A percentile compares a stretch with the other conserved stretches of the same genome.
Conservation (phyloP, 2,113 vertebrate species). For the Aplodontia rufa region DNA sequence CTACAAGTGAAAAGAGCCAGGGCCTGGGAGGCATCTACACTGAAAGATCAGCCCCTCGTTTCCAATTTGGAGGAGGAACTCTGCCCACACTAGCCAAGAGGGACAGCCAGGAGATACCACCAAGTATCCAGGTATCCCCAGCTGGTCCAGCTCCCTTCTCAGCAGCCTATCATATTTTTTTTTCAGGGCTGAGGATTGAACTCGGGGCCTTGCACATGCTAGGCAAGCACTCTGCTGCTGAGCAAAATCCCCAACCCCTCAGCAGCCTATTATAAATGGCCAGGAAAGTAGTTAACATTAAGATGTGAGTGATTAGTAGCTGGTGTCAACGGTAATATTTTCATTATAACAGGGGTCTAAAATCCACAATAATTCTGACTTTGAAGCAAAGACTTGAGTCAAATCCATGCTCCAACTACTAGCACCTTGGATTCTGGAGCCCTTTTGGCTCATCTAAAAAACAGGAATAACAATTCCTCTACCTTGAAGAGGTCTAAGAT, state of each 20-base stretch:
- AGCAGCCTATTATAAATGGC: not conserved
- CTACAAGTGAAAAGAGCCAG: not conserved
- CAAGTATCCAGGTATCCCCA: not conserved
- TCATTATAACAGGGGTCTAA: not conserved
- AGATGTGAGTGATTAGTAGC: not conserved
- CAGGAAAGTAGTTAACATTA: not conserved
- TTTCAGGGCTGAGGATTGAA: too few species aligned
- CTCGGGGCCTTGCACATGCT: too few species aligned
- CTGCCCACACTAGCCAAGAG: not conserved
- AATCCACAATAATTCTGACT: not conserved
- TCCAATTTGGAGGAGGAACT: not conserved
- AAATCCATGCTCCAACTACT: not conserved
- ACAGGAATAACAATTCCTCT: not conserved
- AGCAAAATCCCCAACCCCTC: too few species aligned
- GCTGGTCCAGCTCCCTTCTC: not conserved
- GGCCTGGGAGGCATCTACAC: not conserved
- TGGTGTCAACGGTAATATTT: conserved; percentile 17
- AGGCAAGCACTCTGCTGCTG: too few species aligned
- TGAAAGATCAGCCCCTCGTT: not conserved
- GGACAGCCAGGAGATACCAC: not conserved
- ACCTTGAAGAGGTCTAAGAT: not conserved
- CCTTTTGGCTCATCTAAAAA: not conserved
- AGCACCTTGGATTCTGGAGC: not conserved
- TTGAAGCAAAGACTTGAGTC: not conserved
- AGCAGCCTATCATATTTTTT: not conserved